These are phyloP conservation scores for Triops longicaudatus DNA, from an alignment of 1,140 invertebrate species.

Conservation along the genomic window DNA sequence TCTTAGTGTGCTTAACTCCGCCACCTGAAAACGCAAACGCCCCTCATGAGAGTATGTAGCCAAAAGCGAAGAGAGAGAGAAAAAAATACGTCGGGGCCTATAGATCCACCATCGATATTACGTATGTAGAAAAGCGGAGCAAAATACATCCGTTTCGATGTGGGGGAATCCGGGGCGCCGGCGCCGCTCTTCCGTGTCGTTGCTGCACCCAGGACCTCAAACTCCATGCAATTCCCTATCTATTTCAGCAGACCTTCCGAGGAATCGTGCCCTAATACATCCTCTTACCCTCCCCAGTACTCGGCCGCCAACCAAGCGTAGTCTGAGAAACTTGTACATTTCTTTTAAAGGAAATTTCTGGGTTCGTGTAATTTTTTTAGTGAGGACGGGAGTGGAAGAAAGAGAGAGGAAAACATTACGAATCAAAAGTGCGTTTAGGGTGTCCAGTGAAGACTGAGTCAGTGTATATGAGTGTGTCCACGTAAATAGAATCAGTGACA, in stretches of 20 bases:
- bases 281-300: neutral
- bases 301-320: no score
- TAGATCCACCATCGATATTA: conserved; percentile 5
- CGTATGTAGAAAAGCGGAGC: neutral
- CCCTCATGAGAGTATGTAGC: no score
- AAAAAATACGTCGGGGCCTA: neutral
- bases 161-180: neutral
- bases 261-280: neutral
- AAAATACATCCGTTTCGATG: neutral
- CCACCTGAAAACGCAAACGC: no score
- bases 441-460: neutral
- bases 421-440: neutral
- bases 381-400: neutral
- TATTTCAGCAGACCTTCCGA: neutral
- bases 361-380: neutral
- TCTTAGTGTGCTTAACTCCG: no score
- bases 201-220: neutral
- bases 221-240: neutral
- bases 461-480: no score
- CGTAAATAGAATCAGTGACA: neutral
- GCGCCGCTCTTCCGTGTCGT: neutral
- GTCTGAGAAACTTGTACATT: no score
- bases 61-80: no score
- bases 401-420: neutral
- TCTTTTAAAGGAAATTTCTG: neutral